phyloP scores from a whole-genome alignment of 37 sponge, comb jelly and placozoan species.

The Ianthella basta region DNA sequence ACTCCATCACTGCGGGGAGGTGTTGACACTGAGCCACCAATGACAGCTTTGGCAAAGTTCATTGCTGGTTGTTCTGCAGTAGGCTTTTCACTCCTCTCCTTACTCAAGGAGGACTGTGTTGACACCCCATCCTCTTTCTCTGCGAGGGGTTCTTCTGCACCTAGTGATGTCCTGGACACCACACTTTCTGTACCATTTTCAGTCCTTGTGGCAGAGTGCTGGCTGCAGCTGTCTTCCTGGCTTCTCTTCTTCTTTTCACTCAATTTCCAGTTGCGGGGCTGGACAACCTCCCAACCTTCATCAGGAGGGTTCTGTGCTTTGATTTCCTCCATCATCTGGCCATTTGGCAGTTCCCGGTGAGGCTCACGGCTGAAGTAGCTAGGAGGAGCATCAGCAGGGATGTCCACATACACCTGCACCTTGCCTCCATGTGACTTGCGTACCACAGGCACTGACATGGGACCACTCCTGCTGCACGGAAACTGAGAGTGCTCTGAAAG shows the following conservation, averaged over 20 bases:
- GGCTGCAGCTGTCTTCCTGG: neutral
- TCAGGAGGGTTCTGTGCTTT: conserved; percentile 8
- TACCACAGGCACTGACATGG: neutral
- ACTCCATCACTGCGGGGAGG: too few species aligned
- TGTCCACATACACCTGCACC: conserved; percentile 25
- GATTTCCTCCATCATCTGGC: conserved; percentile 4
- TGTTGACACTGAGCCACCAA: too few species aligned
- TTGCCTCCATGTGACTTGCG: conserved; percentile 27
- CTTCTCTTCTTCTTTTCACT: conserved; percentile 5
- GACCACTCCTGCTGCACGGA: neutral
- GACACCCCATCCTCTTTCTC: too few species aligned
- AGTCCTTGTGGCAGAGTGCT: too few species aligned
- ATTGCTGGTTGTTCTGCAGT: too few species aligned
- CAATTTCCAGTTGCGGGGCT: neutral
- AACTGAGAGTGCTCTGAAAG: neutral
- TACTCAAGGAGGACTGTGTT: too few species aligned
- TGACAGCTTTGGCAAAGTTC: too few species aligned
- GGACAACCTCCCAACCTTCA: conserved; percentile 40
- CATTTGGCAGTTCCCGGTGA: neutral
- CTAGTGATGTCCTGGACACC: too few species aligned
- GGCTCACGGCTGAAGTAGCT: neutral
- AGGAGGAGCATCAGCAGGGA: neutral
- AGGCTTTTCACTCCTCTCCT: too few species aligned
- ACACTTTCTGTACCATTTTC: too few species aligned
- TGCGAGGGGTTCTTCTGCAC: too few species aligned